Evolutionary conservation across 2,797 vertebrate genomes (phyloP), one percentile per base, ranked within the genome.

Genomic region (Caiman crocodilus): DNA sequence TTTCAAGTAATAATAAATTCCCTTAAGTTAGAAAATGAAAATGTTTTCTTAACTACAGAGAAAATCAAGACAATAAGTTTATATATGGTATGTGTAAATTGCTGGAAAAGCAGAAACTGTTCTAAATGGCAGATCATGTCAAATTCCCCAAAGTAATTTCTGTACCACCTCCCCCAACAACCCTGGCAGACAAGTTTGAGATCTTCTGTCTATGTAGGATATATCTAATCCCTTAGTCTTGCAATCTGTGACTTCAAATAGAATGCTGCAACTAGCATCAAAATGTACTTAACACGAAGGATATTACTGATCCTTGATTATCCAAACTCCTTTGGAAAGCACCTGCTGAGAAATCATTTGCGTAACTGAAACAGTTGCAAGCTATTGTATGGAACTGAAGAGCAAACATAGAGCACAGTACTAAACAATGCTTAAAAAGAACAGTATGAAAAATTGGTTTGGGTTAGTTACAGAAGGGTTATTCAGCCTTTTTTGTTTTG

Each of bases 11-110:
- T 58, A 82, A 64, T 61, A 76, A 0, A 1, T 75, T 59, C 85
- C 57, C 83, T 92, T 89, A 85, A 63, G 58, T 59, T 69, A 56
- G 58, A 57, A 79, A 92, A 91, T 76, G 61, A 86, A 14, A 12
- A 7, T 5, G 59, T 75, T 92, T 95, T 65, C 85, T 89, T 93
- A 88, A 90, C 17, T 79, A 78, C 42, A 6, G 25, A 89, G 21
- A 87, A 58, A 85, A 91, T 74, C 10, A 57, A n/a, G 17, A 56
- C 16, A 79, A 82, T 17, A 60, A 5, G 32, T 79, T 59, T 77
- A 81, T 61, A 74, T 56, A 32, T 32, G 42, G 82, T 21, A 83
- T 85, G 7, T 35, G 69, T 71, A 93, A 85, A 67, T 79, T 94
- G 90, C 84, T 88, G 82, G 35, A 92, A 89, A 86, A 58, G 21